Percentiles rank a stretch among this genome's conserved stretches.
phyloP scores from a whole-genome alignment of 1,140 invertebrate species.

The Cryptotermes secundus region DNA sequence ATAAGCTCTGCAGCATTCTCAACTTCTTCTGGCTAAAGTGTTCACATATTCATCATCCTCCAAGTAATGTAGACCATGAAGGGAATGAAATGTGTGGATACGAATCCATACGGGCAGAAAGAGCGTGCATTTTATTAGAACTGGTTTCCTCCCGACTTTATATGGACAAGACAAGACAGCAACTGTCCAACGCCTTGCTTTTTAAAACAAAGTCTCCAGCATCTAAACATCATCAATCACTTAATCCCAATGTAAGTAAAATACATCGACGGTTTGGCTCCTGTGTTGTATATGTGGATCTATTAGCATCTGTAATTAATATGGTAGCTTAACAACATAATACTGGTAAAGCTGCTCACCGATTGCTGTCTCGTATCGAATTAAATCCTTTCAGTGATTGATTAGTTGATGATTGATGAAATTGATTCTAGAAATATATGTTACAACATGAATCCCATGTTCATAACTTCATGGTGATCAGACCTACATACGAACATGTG shows the following conservation, averaged over 20 bases:
- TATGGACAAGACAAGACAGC: slow-evolving; percentile 22
- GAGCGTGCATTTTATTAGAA: slow-evolving; percentile 4
- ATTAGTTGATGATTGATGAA: slow-evolving; percentile 1
- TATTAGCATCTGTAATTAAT: slow-evolving; percentile 14
- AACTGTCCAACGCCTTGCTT: slow-evolving; percentile 21
- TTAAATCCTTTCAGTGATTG: neutral
- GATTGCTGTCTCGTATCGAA: neutral
- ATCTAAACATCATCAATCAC: slow-evolving; percentile 20
- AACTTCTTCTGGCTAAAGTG: neutral
- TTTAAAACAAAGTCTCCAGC: neutral
- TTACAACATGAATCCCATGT: neutral
- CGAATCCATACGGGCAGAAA: neutral
- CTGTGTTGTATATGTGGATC: neutral
- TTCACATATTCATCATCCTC: neutral
- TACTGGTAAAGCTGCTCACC: neutral
- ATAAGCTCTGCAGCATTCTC: neutral
- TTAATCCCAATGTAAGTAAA: neutral
- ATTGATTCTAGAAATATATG: neutral
- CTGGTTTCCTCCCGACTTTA: slow-evolving; percentile 21
- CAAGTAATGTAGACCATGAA: slow-evolving; percentile 25
- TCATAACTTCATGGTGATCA: neutral
- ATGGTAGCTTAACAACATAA: neutral
- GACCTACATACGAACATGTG: neutral
- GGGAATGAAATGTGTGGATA: slow-evolving; percentile 5
- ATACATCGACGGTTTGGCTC: neutral